Evolutionary conservation across 2,888 invertebrate species (phyloP).

Genomic region (Thereva unica): DNA sequence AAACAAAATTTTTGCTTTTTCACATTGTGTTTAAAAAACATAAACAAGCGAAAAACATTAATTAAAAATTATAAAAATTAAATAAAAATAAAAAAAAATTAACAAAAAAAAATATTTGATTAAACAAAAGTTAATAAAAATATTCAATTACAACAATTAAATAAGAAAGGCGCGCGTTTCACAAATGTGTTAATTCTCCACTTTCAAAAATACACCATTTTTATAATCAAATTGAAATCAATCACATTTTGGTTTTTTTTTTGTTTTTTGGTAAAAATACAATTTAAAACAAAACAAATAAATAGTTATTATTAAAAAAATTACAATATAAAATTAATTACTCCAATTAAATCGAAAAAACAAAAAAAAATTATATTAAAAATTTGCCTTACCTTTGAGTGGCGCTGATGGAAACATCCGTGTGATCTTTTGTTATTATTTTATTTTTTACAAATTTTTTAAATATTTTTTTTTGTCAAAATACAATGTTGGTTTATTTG

Average conservation of each 20-base stretch:
- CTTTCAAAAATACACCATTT: no score
- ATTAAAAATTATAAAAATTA: no score
- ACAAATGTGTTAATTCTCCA: no score
- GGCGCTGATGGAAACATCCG: slow-evolving; percentile 57
- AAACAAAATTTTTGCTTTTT: slow-evolving; percentile 11
- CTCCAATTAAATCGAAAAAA: slow-evolving; percentile 37
- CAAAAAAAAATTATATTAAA: slow-evolving; percentile 37
- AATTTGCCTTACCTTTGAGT: slow-evolving; percentile 56
- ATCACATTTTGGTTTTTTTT: no score
- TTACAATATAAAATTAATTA: slow-evolving; percentile 39
- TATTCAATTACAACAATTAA: no score
- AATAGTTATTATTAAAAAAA: slow-evolving; percentile 39
- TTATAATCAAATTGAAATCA: no score
- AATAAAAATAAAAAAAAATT: no score
- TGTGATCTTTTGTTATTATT: slow-evolving; percentile 52
- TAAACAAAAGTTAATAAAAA: no score
- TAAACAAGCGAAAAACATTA: no score
- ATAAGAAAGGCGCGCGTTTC: no score
- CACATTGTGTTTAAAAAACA: no score
- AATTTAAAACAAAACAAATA: slow-evolving; percentile 36
- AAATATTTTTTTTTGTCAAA: slow-evolving; percentile 7
- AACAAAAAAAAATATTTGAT: no score
- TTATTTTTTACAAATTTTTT: slow-evolving; percentile 25
- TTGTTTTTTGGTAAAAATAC: slow-evolving; percentile 26
- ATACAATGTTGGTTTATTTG: slow-evolving; percentile 18